phyloP scores from a whole-genome alignment of 2,113 vertebrate species.

The Crypturellus undulatus region DNA sequence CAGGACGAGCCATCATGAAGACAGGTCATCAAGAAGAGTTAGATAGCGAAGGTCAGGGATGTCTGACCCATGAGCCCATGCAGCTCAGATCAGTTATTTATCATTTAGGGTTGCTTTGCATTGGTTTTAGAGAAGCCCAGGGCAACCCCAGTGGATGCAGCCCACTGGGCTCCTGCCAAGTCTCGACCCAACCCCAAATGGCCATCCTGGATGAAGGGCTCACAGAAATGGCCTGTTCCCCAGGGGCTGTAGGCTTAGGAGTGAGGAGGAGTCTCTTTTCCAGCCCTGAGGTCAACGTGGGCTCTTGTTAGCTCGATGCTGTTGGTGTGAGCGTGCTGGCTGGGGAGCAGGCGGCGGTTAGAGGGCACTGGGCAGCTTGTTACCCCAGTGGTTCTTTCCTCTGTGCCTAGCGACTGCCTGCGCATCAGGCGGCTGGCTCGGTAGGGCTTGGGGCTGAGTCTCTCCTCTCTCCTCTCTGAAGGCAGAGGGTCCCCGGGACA shows the following conservation, averaged over 20 bases:
- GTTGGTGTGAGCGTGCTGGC: neutral
- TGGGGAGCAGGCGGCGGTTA: neutral
- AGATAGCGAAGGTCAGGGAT: neutral
- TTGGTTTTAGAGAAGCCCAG: neutral
- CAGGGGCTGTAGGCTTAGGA: neutral
- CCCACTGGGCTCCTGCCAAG: neutral
- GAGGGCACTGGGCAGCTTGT: neutral
- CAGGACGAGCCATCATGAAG: no score
- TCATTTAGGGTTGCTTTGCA: neutral
- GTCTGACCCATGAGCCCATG: no score
- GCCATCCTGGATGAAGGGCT: neutral
- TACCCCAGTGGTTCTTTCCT: rapidly evolving
- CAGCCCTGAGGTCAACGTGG: no score
- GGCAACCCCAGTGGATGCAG: neutral
- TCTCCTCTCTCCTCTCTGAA: conserved; percentile 62
- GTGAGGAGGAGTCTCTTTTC: neutral
- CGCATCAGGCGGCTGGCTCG: rapidly evolving
- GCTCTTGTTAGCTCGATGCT: no score
- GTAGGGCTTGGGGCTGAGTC: neutral
- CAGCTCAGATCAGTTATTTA: neutral
- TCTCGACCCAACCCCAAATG: neutral
- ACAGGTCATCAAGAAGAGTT: no score
- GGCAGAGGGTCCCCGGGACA: conserved; percentile 82
- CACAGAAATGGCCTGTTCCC: neutral
- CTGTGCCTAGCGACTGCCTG: neutral